Base-by-base conservation (phyloP, 2,797 vertebrate genomes). In the Sternarchorhynchus goeldii region DNA sequence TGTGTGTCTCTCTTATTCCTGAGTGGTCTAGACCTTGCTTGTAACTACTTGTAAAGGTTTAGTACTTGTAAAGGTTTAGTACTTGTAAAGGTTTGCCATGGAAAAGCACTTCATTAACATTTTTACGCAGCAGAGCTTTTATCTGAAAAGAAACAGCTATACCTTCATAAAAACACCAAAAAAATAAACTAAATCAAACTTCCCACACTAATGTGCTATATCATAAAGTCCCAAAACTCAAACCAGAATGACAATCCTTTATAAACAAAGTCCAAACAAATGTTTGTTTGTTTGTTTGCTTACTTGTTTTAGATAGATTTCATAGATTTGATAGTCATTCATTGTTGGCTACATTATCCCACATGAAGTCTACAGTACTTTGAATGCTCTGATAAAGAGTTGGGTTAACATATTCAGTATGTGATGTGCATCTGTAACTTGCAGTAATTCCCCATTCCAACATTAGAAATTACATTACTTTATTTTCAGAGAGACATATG, bases 1-100 rank as follows among this genome's bases (percentile, higher is more conserved):
- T 72, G 39, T 65, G 14, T 78, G 53, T 72, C 0, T 29, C 25
- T 14, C n/a, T 75, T 70, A 70, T 80, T 75, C 72, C 73, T 76
- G 66, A 20, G 78, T 79, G 78, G 66, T 45, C 68, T 80, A 25
- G 58, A 59, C 65, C 36, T 75, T 73, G 56, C 45, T 80, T 80
- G 78, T 75, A 75, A 80, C 64, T 80, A 70, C 39, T 55, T 77
- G 68, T 77, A 50, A 69, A 70, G 60, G 74, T 79, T 68, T 74
- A n/a, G n/a, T n/a, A n/a, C n/a, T n/a, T n/a, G n/a, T n/a, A n/a
- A n/a, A n/a, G n/a, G n/a, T n/a, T n/a, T n/a, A n/a, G n/a, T 80
- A 70, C 39, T 55, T 77, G 68, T 77, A 50, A 69, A 70, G 60
- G 74, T 79, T 68, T 74, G 56, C 71, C 64, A 67, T 41, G 10